phyloP scores from a whole-genome alignment of 1,140 invertebrate genomes.

The Campoletis sonorensis region DNA sequence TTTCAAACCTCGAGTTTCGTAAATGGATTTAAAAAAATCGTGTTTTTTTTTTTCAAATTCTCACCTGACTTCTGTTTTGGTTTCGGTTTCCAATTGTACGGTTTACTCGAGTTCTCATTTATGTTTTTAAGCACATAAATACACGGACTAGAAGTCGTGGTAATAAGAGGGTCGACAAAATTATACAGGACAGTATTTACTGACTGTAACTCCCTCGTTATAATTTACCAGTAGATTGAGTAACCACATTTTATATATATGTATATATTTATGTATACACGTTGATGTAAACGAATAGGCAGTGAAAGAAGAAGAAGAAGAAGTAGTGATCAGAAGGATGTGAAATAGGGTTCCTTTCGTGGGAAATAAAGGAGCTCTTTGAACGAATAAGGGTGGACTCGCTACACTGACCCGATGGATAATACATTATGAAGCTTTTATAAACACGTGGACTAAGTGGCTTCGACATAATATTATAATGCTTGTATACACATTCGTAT shows the following conservation, averaged over 20 bases:
- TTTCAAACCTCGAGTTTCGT: too few species aligned
- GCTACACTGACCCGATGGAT: constrained; percentile 36
- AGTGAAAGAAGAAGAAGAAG: not conserved
- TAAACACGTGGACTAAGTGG: constrained; percentile 37
- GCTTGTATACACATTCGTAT: not conserved
- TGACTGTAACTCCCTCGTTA: constrained; percentile 36
- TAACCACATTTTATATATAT: not conserved
- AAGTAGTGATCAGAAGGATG: constrained; percentile 7
- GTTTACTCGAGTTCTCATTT: not conserved
- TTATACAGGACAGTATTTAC: constrained; percentile 19
- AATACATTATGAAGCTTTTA: constrained; percentile 26
- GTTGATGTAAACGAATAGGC: too few species aligned
- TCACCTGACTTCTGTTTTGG: too few species aligned
- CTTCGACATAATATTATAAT: constrained; percentile 40
- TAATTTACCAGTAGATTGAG: constrained; percentile 28
- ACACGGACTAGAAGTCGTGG: not conserved
- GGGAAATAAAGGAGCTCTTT: constrained; percentile 27
- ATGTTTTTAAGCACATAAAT: not conserved
- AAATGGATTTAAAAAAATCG: too few species aligned
- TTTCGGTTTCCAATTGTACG: too few species aligned
- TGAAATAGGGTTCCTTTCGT: constrained; percentile 23
- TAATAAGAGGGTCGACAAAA: constrained; percentile 26
- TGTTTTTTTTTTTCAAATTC: too few species aligned
- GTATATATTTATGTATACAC: too few species aligned
- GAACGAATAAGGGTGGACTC: constrained; percentile 16